These are phyloP conservation scores for Eonycteris spelaea DNA, from an alignment of 2,113 vertebrate species.

Conservation along the genomic window DNA sequence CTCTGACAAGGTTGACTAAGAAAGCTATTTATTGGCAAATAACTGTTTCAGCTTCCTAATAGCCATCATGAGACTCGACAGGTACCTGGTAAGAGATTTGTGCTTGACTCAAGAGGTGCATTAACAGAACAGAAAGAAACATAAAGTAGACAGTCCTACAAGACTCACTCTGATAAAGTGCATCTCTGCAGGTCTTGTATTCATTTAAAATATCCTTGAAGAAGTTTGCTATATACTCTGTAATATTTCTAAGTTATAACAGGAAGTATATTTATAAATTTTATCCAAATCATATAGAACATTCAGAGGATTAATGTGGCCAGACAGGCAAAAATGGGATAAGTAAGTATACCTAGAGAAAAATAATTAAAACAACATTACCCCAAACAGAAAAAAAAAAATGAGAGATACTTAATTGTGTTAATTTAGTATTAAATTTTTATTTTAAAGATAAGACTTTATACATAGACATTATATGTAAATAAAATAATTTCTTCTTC, in stretches of 20 bases:
- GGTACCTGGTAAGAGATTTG: neutral
- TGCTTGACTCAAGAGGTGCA: neutral
- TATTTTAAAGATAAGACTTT: slow-evolving; percentile 44
- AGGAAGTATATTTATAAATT: neutral
- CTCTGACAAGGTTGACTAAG: neutral
- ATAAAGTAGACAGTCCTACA: neutral
- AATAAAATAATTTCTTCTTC: slow-evolving; percentile 50
- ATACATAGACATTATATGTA: neutral
- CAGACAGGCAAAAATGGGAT: neutral
- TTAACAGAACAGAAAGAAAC: neutral
- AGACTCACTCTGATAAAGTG: neutral
- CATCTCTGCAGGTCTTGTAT: neutral
- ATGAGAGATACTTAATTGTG: neutral
- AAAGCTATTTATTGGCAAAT: slow-evolving; percentile 30
- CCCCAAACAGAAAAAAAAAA: neutral
- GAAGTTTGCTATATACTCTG: neutral
- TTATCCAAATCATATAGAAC: neutral
- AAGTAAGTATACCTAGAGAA: neutral
- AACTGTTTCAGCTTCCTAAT: slow-evolving; percentile 16
- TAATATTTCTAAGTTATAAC: slow-evolving; percentile 16
- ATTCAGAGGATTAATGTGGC: neutral
- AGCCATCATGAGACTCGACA: neutral
- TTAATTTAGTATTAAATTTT: neutral
- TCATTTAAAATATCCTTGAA: slow-evolving; percentile 9
- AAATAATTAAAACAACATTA: slow-evolving; percentile 12